Percentiles rank a stretch among this genome's conserved stretches.
These are phyloP conservation scores for Oncorhynchus masou DNA, from an alignment of 2,113 vertebrate species.

Conservation along the genomic window DNA sequence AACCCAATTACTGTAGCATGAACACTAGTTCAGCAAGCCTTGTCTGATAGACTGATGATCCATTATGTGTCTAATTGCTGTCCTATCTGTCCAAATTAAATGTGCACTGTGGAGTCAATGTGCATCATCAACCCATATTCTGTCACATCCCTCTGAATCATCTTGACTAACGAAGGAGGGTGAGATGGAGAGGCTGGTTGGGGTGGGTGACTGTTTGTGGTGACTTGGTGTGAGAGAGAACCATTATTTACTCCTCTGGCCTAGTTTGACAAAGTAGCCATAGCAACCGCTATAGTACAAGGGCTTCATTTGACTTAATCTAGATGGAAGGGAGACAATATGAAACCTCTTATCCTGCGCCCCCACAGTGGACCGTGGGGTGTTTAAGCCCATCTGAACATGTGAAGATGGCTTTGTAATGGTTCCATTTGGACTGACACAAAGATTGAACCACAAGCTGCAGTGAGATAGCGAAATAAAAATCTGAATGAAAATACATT, in stretches of 20 bases:
- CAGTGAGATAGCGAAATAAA: background rate
- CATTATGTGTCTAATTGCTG: constrained; percentile 72
- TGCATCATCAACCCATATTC: constrained; percentile 62
- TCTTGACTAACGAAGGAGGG: constrained; percentile 52
- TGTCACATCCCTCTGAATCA: constrained; percentile 65
- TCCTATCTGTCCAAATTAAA: constrained; percentile 72
- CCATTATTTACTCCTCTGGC: constrained; percentile 30
- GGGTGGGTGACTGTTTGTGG: constrained; percentile 6
- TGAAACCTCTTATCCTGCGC: background rate
- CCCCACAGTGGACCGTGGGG: background rate
- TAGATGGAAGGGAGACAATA: background rate
- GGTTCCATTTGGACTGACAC: constrained; percentile 1
- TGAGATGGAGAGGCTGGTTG: constrained; percentile 6
- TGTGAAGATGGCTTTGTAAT: background rate
- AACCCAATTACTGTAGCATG: constrained; percentile 62
- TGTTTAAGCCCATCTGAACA: background rate
- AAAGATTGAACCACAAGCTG: background rate
- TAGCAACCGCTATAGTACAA: constrained; percentile 38
- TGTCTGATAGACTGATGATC: constrained; percentile 67
- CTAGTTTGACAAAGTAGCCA: constrained; percentile 50
- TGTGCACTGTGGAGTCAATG: constrained; percentile 50
- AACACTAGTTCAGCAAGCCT: constrained; percentile 69
- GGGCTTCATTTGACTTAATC: constrained; percentile 53
- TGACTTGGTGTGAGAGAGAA: background rate
- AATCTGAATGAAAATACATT: too few species aligned